Evolutionary conservation across 2,797 vertebrate genomes (phyloP), one percentile per base, ranked within the genome.

Genomic region (Allobates femoralis): DNA sequence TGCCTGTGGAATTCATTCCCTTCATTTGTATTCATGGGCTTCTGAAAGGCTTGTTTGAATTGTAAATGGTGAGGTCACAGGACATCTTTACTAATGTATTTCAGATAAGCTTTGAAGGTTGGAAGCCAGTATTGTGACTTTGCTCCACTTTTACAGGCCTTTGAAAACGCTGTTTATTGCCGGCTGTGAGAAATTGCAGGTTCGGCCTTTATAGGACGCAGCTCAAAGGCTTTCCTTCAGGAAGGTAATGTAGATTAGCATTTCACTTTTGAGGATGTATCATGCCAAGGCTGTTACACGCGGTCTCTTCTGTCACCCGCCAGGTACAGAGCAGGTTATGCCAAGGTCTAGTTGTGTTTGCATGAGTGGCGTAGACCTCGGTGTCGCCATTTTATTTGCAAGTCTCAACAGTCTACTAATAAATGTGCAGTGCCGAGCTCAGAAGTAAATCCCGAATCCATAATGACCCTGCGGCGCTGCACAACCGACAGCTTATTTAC

Each of bases 41-140:
- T 75, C 51, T 87, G 76, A 87, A 87, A 81, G 69, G 86, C 77
- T 64, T 87, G 86, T 87, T 87, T 84, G 82, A 60, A 83, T 80
- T 88, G 88, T 89, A 74, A 86, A 88, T 86, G 0, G 81, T 90
- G 89, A 91, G 88, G 79, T 58, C n/a, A 10, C 88, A 78, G 78
- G 81, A 58, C 79, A 81, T 91, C 56, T 79, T 81, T 89, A 86
- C 90, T 91, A 53, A 86, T 66, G 87, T 89, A 53, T 67, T 90
- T 92, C 76, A 79, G 85, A 85, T 85, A 80, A 88, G 74, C 14
- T 89, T 81, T 84, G 85, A 62, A 77, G 86, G 79, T 88, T 87
- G 80, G 88, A 89, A 86, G 81, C 85, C 81, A 88, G 86, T 77
- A 28, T 56, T 83, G 80, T 89, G 80, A 60, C 0, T 0, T 87